Conservation (phyloP, 2,113 vertebrate genomes). For the Podarcis raffonei region DNA sequence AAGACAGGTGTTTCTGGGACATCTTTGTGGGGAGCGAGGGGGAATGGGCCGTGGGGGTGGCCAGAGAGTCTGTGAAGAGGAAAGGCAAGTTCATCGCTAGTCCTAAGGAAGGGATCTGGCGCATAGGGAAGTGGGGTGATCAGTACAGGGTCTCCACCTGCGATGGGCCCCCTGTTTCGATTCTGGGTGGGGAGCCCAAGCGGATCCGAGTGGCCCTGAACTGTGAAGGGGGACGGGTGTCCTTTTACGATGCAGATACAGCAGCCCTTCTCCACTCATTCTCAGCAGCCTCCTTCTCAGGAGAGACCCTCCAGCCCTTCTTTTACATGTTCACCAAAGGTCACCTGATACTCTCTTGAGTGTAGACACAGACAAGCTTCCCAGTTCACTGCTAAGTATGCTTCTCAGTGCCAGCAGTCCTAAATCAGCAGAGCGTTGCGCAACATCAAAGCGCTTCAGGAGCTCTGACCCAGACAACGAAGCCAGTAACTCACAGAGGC, state of each 20-base stretch:
- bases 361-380: no score
- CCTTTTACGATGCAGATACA: background rate
- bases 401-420: no score
- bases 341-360: background rate
- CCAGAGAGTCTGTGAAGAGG: background rate
- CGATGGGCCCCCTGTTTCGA: no score
- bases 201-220: background rate
- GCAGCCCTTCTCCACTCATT: background rate
- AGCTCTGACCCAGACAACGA: no score
- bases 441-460: no score
- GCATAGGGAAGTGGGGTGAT: background rate
- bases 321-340: background rate
- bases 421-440: no score
- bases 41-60: background rate
- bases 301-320: background rate
- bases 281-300: background rate
- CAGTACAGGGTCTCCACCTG: background rate
- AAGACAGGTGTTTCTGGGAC: background rate
- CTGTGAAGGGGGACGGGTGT: background rate
- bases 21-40: background rate
- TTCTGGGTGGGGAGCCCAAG: background rate
- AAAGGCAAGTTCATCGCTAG: background rate
- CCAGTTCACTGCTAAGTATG: no score
- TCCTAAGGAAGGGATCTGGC: background rate
- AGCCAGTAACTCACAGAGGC: no score